A percentile compares a stretch with the other conserved stretches of the same genome.
These are phyloP conservation scores for Coecobrya sp. DNA, from an alignment of 2,888 invertebrate genomes.

Conservation along the genomic window DNA sequence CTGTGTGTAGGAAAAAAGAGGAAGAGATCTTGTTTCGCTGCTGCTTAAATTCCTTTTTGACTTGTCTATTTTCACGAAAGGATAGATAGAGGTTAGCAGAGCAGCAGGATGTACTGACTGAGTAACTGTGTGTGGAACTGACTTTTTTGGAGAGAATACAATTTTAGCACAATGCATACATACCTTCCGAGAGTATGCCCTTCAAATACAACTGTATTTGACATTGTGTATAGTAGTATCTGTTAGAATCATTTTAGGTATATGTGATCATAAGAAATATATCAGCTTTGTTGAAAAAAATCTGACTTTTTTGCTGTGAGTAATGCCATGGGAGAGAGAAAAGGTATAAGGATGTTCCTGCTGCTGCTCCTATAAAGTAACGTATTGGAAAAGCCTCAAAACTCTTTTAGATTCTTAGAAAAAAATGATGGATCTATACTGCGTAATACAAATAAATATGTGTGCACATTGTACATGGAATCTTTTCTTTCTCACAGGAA, in stretches of 20 bases:
- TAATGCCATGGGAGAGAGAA: background rate
- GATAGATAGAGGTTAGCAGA: background rate
- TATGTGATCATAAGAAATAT: background rate
- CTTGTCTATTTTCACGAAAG: conserved; percentile 15
- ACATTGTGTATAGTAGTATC: background rate
- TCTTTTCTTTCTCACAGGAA: conserved; percentile 13
- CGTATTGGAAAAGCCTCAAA: background rate
- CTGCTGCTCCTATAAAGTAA: background rate
- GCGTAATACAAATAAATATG: background rate
- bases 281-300: background rate
- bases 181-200: background rate
- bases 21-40: conserved; percentile 33
- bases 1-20: background rate
- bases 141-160: background rate
- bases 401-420: background rate
- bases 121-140: background rate
- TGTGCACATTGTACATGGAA: background rate
- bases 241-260: background rate
- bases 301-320: background rate
- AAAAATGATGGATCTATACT: background rate
- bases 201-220: background rate
- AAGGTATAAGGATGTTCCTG: background rate
- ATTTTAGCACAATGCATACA: background rate
- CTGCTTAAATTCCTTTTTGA: conserved; percentile 28
- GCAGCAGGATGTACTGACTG: background rate